Evolutionary conservation across 2,113 vertebrate genomes (phyloP), one percentile per base, ranked within the genome.

Genomic region (Cololabis saira): DNA sequence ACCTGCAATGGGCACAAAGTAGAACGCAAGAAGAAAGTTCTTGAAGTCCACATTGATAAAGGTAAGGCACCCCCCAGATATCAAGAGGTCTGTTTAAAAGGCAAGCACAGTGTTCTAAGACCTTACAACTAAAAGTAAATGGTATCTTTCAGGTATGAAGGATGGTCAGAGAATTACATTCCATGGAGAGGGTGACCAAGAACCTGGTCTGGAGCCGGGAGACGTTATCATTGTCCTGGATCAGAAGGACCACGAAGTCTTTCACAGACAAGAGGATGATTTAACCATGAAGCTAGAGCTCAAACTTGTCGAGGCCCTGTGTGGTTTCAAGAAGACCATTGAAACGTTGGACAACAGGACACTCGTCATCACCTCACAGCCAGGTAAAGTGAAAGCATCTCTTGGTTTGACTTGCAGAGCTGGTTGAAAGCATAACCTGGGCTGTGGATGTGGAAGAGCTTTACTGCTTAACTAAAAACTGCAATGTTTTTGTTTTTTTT

Each of bases 11-110:
- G 98, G 2, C 93, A 92, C 85, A 98, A 97, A 92, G 96, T 99
- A 48, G 90, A 95, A 33, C 93, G 94, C 55, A 95, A 97, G 87
- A 99, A 98, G 90, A 98, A 98, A 89, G 94, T 98, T 17, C 93
- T 99, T 12, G 97, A 99, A 90, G 96, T 99, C 44, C 94, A 98
- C 16, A 94, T 99, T 37, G 96, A 99, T 67, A 97, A 95, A 95
- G 98, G 98, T 98, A 76, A 27, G 49, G 5, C 14, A 1, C 7
- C 5, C 9, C 17, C 14, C 2, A 11, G 33, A 45, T 19, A 45
- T 19, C 1, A 42, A 21, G 9, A 40, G 10, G 14, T 3, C 15
- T 21, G 14, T 51, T 51, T 21, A 3, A 6, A n/a, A 2, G 2
- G 9, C 1, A 18, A 17, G 45, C 3, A 47, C 6, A 9, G 33